phyloP scores from a whole-genome alignment of 2,797 vertebrate genomes.

The Picus viridis region DNA sequence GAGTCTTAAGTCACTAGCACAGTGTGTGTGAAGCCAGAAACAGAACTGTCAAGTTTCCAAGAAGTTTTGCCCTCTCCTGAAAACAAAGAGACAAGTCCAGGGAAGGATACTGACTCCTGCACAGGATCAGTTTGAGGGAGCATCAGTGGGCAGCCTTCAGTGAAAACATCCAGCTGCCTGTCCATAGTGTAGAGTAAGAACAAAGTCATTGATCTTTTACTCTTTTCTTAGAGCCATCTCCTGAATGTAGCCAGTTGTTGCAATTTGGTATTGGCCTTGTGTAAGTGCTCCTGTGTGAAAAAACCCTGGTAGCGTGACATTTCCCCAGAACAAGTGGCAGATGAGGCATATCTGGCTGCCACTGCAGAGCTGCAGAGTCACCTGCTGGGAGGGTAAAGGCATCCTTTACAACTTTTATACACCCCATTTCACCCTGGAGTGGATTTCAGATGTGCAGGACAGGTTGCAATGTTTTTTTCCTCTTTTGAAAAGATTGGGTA shows the following conservation, averaged over 20 bases:
- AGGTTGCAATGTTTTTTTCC: conserved; percentile 12
- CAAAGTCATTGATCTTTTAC: neutral
- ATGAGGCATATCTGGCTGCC: neutral
- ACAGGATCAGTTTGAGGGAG: neutral
- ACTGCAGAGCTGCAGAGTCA: neutral
- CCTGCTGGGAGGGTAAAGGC: neutral
- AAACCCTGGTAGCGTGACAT: neutral
- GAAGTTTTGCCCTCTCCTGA: neutral
- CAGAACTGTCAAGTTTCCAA: neutral
- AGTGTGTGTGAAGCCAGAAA: neutral
- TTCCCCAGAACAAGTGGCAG: neutral
- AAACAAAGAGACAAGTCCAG: neutral
- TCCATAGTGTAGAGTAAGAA: neutral
- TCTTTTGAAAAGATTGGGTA: conserved; percentile 36
- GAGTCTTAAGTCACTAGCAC: neutral
- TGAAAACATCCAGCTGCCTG: neutral
- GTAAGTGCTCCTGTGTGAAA: neutral
- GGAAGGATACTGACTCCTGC: neutral
- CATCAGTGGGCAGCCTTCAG: neutral
- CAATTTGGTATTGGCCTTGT: neutral
- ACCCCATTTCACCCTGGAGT: neutral
- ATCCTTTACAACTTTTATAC: conserved; percentile 46
- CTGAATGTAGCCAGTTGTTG: neutral
- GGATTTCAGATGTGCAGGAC: neutral
- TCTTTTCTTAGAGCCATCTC: neutral